A percentile compares a stretch with the other conserved stretches of the same genome.
Conservation (phyloP, 2,113 vertebrate species). For the Egretta garzetta region DNA sequence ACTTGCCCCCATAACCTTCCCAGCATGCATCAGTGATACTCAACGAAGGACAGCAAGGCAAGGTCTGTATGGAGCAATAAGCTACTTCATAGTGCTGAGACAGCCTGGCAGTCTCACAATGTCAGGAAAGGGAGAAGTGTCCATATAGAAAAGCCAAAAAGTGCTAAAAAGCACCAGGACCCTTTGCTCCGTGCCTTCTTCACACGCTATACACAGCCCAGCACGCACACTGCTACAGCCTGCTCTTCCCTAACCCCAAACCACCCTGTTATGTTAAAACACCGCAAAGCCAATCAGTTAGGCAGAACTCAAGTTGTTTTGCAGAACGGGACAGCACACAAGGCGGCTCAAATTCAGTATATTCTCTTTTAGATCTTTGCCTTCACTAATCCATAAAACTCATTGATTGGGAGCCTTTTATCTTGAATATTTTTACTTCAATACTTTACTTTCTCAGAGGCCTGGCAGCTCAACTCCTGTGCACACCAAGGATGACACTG, state of each 20-base stretch:
- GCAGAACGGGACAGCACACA: neutral
- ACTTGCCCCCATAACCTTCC: no score
- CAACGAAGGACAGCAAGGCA: neutral
- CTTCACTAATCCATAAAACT: neutral
- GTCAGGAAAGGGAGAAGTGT: neutral
- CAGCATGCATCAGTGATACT: neutral
- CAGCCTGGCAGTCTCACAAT: neutral
- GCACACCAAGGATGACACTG: neutral
- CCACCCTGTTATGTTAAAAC: neutral
- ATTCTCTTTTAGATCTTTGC: neutral
- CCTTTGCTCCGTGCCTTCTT: neutral
- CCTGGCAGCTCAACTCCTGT: neutral
- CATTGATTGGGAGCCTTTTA: neutral
- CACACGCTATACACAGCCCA: neutral
- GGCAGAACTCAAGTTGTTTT: neutral
- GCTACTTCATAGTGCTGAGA: neutral
- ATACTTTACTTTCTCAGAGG: neutral
- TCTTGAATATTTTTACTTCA: neutral
- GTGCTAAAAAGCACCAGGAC: neutral
- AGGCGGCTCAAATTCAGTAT: neutral
- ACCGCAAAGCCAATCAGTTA: neutral
- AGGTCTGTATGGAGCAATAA: neutral
- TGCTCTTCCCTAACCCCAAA: neutral
- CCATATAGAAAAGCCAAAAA: neutral
- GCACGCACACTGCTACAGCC: fast-evolving